Conservation (phyloP, 2,797 vertebrate genomes). For the Periparus ater region DNA sequence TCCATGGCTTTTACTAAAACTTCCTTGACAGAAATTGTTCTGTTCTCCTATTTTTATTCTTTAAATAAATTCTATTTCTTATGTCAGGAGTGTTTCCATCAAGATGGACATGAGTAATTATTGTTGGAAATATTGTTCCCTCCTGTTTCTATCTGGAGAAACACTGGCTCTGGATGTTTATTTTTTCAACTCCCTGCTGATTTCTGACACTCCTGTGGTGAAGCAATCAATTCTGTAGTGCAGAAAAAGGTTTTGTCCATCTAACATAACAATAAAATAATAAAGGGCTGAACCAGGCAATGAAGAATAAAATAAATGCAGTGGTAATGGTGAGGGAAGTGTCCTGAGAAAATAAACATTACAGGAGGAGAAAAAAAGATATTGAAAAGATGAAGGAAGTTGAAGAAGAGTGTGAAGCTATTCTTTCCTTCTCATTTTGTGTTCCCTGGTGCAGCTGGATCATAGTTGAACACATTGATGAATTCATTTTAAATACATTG, state of each 20-base stretch:
- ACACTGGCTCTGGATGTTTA: background rate
- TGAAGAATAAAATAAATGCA: background rate
- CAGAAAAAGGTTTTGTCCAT: background rate
- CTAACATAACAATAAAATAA: background rate
- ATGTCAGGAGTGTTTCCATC: background rate
- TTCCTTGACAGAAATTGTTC: background rate
- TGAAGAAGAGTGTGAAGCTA: background rate
- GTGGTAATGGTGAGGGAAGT: background rate
- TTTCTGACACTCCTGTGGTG: background rate
- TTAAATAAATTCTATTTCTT: background rate
- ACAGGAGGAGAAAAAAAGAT: background rate
- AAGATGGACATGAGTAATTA: background rate
- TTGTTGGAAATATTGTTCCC: background rate
- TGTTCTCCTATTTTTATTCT: background rate
- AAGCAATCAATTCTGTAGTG: background rate
- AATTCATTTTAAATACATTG: background rate
- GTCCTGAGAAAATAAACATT: background rate
- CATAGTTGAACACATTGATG: background rate
- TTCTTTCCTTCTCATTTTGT: background rate
- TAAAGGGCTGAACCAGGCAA: background rate
- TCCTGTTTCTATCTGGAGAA: background rate
- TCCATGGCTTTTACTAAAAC: background rate
- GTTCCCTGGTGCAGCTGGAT: background rate
- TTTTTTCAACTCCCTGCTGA: background rate
- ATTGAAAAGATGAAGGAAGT: background rate